Base-by-base conservation (phyloP, 1,140 invertebrate species). In the Cepaea nemoralis region DNA sequence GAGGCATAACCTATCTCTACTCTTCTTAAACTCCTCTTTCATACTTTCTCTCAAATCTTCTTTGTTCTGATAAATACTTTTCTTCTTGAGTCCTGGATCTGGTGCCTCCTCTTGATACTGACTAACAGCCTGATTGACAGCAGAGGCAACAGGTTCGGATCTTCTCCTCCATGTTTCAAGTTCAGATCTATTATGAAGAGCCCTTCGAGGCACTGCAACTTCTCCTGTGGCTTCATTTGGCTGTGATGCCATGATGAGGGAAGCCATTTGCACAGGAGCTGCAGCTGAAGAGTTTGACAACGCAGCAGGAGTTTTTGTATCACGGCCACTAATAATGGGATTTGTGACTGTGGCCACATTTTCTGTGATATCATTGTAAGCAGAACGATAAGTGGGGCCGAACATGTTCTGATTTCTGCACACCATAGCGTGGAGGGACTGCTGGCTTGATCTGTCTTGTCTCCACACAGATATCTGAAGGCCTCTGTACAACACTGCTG, bases 141-240 rank as follows among this genome's bases (percentile, higher is more conserved):
- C 78, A 19, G 67, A 37, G 0, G 67, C 14, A 19, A 71, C 78
- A 35, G 78, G 78, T n/a, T 80, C 78, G 8, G 78, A 80, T 3
- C 67, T 3, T 27, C 78, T 50, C 27, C 78, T 45, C 69, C 59
- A 35, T 33, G 24, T 8, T 1, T 80, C 78, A 24, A 80, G 39
- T 22, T 80, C 69, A 1, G 40, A 12, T 39, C 69, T 37, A 10
- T 63, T 80, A 3, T 42, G 67, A 31, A 35, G n/a, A 39, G 39
- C 24, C 59, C 63, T 48, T 39, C 35, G 69, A 22, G 70, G n/a
- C 12, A 73, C 45, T 42, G 55, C 40, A 42, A 22, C 6, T 1
- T 16, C 31, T 22, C 71, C 71, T 74, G n/a, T 74, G 0, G 27
- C 10, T 24, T 40, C 69, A 10, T n/a, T 16, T 27, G 42, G 42